Evolutionary conservation across 37 sponge, comb jelly and placozoan species (phyloP).

Genomic region (Tethya wilhelma): DNA sequence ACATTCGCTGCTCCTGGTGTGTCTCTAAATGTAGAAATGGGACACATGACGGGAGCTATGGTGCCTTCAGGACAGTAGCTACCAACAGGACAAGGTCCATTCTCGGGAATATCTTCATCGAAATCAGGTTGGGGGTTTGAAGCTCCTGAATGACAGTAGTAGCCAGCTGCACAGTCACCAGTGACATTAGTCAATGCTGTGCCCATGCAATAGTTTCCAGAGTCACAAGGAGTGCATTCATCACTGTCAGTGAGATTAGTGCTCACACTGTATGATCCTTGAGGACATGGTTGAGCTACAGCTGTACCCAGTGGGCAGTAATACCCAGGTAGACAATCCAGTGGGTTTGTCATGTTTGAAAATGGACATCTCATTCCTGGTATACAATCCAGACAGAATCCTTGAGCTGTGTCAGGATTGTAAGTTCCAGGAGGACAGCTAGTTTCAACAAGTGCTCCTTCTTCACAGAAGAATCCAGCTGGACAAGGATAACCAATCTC

Average conservation of each 20-base stretch:
- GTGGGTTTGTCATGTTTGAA: background rate
- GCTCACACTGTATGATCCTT: background rate
- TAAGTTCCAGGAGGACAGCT: background rate
- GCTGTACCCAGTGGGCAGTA: conserved; percentile 1
- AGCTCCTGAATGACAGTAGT: background rate
- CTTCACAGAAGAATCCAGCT: background rate
- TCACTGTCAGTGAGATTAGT: too few relatives aligned
- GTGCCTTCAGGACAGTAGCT: background rate
- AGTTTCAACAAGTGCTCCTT: background rate
- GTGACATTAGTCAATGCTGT: background rate
- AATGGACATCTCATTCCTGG: background rate
- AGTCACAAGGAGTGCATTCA: background rate
- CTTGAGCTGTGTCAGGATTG: background rate
- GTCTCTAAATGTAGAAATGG: background rate
- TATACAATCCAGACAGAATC: background rate
- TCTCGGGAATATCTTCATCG: background rate
- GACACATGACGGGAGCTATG: background rate
- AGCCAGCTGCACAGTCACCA: conserved; percentile 5
- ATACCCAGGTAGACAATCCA: background rate
- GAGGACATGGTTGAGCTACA: background rate
- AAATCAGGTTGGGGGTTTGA: background rate
- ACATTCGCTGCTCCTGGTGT: background rate
- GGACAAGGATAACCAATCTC: background rate
- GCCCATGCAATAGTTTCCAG: background rate
- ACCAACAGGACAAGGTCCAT: background rate